phyloP scores from a whole-genome alignment of 2,113 vertebrate species.

The Rhodinocichla rosea region DNA sequence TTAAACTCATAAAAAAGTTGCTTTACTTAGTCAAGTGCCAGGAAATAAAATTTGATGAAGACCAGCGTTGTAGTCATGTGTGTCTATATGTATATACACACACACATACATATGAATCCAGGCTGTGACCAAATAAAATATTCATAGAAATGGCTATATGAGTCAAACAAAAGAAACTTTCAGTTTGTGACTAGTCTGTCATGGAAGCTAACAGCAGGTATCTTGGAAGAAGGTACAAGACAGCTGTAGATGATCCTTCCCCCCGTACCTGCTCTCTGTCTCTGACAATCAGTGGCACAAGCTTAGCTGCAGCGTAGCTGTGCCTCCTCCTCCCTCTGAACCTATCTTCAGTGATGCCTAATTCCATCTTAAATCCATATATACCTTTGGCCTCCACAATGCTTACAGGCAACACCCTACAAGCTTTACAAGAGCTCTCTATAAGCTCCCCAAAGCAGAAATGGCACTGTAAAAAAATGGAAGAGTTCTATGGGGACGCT shows the following conservation, averaged over 20 bases:
- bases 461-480: neutral
- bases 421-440: neutral
- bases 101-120: neutral
- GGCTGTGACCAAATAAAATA: neutral
- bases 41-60: neutral
- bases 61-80: neutral
- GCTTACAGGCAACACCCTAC: neutral
- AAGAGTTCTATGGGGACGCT: neutral
- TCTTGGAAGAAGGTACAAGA: neutral
- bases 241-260: neutral
- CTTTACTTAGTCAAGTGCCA: neutral
- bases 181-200: neutral
- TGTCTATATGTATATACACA: accelerated
- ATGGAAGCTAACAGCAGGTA: neutral
- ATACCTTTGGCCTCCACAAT: neutral
- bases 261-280: neutral
- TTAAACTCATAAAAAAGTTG: neutral
- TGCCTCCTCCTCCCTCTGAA: neutral
- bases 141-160: neutral
- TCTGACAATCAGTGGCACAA: neutral
- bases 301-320: neutral
- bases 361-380: neutral
- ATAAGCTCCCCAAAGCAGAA: neutral
- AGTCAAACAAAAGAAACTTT: neutral
- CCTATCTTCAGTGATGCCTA: neutral